phyloP scores from a whole-genome alignment of 2,113 vertebrate species.

The Genyomyrus donnyi region DNA sequence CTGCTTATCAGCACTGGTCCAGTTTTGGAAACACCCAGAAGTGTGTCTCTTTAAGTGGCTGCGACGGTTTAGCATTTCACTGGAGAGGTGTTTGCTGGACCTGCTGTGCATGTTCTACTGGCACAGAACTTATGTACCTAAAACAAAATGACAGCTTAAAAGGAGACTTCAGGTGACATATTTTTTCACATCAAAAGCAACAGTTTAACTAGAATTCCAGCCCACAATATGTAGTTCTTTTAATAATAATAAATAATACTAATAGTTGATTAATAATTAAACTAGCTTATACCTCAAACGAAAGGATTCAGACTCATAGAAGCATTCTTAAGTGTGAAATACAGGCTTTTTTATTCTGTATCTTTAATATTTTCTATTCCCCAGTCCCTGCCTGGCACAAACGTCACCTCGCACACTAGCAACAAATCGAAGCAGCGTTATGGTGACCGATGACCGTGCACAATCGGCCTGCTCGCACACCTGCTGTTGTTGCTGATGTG shows the following conservation, averaged over 20 bases:
- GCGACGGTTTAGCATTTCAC: slow-evolving; percentile 24
- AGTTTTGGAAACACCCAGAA: slow-evolving; percentile 57
- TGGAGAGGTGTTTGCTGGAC: background rate
- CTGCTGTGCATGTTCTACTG: background rate
- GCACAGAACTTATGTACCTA: background rate
- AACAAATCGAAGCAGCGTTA: background rate
- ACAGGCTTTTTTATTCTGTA: background rate
- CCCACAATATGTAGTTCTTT: background rate
- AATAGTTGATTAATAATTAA: background rate
- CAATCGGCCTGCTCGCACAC: background rate
- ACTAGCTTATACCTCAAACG: background rate
- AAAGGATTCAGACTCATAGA: background rate
- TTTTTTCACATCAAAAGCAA: background rate
- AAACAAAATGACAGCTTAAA: background rate
- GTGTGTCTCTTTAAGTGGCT: slow-evolving; percentile 37
- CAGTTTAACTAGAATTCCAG: background rate
- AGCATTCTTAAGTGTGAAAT: background rate
- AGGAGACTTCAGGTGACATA: background rate
- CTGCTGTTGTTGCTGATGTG: background rate
- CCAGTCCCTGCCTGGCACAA: background rate
- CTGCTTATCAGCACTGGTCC: slow-evolving; percentile 57
- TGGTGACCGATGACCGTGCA: background rate
- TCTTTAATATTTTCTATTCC: background rate
- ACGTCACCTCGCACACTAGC: background rate
- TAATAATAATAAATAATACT: no score